phyloP scores from a whole-genome alignment of 2,113 vertebrate species.

The Coturnix japonica region DNA sequence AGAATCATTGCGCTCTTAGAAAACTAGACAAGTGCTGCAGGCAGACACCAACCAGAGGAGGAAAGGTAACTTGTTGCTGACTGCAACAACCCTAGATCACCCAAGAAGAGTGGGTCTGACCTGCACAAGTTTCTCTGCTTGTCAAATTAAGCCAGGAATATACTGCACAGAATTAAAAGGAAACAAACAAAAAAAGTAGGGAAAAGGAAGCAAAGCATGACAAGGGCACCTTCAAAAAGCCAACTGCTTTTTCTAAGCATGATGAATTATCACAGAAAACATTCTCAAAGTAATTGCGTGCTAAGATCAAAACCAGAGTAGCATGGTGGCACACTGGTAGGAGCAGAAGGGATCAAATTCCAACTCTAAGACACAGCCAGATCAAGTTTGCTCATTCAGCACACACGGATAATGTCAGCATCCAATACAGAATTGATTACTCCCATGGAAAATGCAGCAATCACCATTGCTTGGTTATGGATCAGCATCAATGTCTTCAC shows the following conservation, averaged over 20 bases:
- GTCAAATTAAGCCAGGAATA: not conserved
- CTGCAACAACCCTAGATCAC: not conserved
- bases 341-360: rapidly evolving
- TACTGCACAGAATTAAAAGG: not conserved
- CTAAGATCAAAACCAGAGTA: not conserved
- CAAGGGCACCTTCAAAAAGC: not conserved
- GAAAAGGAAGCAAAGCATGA: not conserved
- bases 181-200: not conserved
- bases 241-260: not conserved
- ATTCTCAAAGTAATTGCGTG: not conserved
- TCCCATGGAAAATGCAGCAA: not conserved
- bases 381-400: rapidly evolving
- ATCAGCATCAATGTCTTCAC: rapidly evolving
- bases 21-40: not conserved
- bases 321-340: rapidly evolving
- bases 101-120: not conserved
- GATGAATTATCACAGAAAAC: not conserved
- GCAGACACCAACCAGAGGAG: not conserved
- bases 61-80: conserved; percentile 17
- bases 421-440: not conserved
- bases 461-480: rapidly evolving
- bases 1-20: not conserved
- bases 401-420: not conserved
- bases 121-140: not conserved
- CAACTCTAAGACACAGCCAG: rapidly evolving